These are phyloP conservation scores for Linepithema humile DNA, from an alignment of 1,140 invertebrate genomes.

Conservation along the genomic window DNA sequence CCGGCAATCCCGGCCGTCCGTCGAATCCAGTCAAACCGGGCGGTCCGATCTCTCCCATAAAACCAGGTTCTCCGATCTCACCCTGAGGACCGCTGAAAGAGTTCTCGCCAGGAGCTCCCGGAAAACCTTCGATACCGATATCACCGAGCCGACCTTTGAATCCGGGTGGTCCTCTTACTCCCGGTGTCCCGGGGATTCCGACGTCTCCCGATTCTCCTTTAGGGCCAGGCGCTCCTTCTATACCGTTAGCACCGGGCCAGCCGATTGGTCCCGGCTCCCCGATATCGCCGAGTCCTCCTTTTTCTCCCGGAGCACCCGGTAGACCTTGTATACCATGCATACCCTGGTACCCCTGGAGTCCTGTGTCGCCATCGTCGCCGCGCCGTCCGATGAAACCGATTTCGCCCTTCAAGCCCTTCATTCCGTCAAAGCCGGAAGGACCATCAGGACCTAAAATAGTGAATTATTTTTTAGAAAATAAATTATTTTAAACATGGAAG, in stretches of 20 bases:
- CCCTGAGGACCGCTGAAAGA: constrained; percentile 89
- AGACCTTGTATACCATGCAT: constrained; percentile 81
- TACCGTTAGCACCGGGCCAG: constrained; percentile 82
- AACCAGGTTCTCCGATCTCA: constrained; percentile 86
- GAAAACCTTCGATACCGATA: constrained; percentile 78
- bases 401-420: constrained; percentile 84
- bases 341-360: constrained; percentile 85
- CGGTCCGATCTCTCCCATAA: constrained; percentile 80
- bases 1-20: constrained; percentile 84
- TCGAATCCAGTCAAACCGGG: constrained; percentile 83
- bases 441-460: constrained; percentile 63
- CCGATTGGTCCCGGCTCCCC: constrained; percentile 83
- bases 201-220: constrained; percentile 86
- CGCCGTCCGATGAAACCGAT: constrained; percentile 85
- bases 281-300: constrained; percentile 82
- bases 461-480: neutral
- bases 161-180: constrained; percentile 83
- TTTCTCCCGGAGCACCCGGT: constrained; percentile 84
- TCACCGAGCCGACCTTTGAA: constrained; percentile 79
- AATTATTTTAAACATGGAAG: too few species aligned
- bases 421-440: constrained; percentile 78
- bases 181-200: constrained; percentile 84
- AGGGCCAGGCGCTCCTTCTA: constrained; percentile 81
- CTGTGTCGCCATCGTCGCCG: constrained; percentile 85
- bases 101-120: constrained; percentile 82